Evolutionary conservation across 2,888 invertebrate genomes (phyloP).

Genomic region (Strigamia transsilvanica): DNA sequence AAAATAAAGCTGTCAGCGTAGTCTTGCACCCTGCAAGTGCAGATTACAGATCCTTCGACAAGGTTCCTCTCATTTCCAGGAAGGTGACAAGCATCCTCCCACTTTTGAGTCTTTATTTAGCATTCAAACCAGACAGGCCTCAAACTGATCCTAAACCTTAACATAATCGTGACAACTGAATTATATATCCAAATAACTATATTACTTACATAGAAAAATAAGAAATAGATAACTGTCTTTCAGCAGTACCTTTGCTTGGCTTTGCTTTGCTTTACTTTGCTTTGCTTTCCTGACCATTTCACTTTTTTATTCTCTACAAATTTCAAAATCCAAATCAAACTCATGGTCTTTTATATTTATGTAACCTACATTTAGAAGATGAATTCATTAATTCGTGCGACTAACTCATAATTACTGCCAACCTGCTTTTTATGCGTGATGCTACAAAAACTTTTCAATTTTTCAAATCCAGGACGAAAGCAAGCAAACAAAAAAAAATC

Average conservation of each 20-base stretch:
- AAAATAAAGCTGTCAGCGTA: neutral
- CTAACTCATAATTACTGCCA: slow-evolving; percentile 45
- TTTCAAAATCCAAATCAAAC: slow-evolving; percentile 21
- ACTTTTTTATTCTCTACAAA: neutral
- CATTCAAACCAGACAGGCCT: neutral
- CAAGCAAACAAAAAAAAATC: slow-evolving; percentile 11
- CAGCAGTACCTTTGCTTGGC: too few species aligned
- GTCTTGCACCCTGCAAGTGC: neutral
- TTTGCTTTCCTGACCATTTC: neutral
- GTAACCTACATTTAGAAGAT: slow-evolving; percentile 35
- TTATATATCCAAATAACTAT: neutral
- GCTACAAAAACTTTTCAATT: slow-evolving; percentile 43
- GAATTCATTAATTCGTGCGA: slow-evolving; percentile 38
- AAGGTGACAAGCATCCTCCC: slow-evolving; percentile 15
- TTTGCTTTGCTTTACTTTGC: too few species aligned
- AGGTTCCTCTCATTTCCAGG: neutral
- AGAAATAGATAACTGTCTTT: neutral
- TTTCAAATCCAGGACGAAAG: slow-evolving; percentile 49
- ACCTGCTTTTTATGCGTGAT: slow-evolving; percentile 39
- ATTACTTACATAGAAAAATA: neutral
- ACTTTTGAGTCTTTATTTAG: neutral
- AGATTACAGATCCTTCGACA: slow-evolving; percentile 10
- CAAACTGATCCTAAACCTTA: neutral
- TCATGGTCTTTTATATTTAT: slow-evolving; percentile 31
- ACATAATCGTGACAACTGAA: slow-evolving; percentile 10